Percentiles rank a stretch among this genome's conserved stretches.
Conservation (phyloP, 2,888 invertebrate genomes). For the Sphecodes monilicornis region DNA sequence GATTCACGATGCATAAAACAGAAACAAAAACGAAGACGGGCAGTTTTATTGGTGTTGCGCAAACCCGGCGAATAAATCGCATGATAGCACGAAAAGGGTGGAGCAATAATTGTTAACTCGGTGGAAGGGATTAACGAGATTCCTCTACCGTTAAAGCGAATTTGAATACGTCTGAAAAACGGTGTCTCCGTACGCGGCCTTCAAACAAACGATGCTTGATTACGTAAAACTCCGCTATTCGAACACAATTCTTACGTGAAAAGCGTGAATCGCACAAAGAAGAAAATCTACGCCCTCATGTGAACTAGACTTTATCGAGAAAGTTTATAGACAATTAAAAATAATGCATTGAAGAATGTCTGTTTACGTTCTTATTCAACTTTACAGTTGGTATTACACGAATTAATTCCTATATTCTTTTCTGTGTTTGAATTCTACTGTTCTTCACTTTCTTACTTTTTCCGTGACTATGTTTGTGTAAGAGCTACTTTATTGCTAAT, state of each 20-base stretch:
- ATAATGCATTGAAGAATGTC: neutral
- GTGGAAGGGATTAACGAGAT: slow-evolving; percentile 43
- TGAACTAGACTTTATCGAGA: neutral
- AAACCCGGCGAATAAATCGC: slow-evolving; percentile 29
- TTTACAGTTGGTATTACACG: neutral
- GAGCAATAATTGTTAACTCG: slow-evolving; percentile 45
- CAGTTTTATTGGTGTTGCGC: slow-evolving; percentile 23
- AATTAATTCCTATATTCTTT: neutral
- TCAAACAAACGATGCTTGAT: slow-evolving; percentile 27
- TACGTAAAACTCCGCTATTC: slow-evolving; percentile 46
- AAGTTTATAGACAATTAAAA: neutral
- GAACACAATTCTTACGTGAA: slow-evolving; percentile 10
- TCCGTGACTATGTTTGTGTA: too few relatives aligned
- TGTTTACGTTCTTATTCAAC: neutral
- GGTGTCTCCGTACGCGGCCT: neutral
- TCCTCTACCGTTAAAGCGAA: slow-evolving; percentile 25
- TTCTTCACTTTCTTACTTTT: too few relatives aligned
- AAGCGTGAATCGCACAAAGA: neutral
- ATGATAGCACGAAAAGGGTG: slow-evolving; percentile 26
- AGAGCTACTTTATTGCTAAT: too few relatives aligned
- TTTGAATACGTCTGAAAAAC: slow-evolving; percentile 24
- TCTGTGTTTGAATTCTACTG: neutral
- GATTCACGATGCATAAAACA: slow-evolving; percentile 26
- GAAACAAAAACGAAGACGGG: slow-evolving; percentile 19
- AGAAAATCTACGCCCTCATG: neutral